Evolutionary conservation across 2,888 invertebrate species (phyloP), one percentile per base, ranked within the genome.

Genomic region (Belgica antarctica): DNA sequence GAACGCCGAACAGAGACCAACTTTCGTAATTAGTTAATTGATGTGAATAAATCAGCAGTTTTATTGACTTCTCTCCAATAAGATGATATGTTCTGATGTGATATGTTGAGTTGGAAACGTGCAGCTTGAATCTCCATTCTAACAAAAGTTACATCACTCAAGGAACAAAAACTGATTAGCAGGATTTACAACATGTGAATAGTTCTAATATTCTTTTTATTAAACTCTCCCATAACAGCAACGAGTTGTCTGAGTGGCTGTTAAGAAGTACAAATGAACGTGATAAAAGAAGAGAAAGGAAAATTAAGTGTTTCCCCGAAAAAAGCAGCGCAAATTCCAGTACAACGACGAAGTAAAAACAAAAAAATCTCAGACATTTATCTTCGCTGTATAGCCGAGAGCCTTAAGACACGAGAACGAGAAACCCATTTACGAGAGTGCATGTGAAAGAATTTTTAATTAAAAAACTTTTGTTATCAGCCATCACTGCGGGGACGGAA

Each of bases 391-490:
- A 22, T 52, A 22, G 7, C 52, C 22, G 17, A 22, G 12, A 52
- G 52, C 52, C 22, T 52, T 5, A 41, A 41, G 7, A 41, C 17
- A 22, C 5, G 12, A 52, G 19, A 17, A 22, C 7, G 22, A 52
- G 22, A 52, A 52, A 52, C 22, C 52, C 17, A 52, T 52, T 52
- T 22, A 8, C 22, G 4, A n/a, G 52, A 25, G 27, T 59, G 59
- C 27, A 59, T 59, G 59, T 59, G 59, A 59, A 59, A 15, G 59
- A 59, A 59, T 59, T 59, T 41, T 59, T 59, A 59, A 59, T 59
- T 59, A 59, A 59, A 27, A 59, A 59, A 59, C 27, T 59, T 59
- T 59, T 52, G 52, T 52, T 52, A 22, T 52, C 22, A 41, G 41
- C 7, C 15, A 52, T 52, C 52, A 52, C 15, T 15, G 52, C 7